Evolutionary conservation across 2,888 invertebrate genomes (phyloP), one percentile per base, ranked within the genome.

Genomic region (Ditula angustiorana): DNA sequence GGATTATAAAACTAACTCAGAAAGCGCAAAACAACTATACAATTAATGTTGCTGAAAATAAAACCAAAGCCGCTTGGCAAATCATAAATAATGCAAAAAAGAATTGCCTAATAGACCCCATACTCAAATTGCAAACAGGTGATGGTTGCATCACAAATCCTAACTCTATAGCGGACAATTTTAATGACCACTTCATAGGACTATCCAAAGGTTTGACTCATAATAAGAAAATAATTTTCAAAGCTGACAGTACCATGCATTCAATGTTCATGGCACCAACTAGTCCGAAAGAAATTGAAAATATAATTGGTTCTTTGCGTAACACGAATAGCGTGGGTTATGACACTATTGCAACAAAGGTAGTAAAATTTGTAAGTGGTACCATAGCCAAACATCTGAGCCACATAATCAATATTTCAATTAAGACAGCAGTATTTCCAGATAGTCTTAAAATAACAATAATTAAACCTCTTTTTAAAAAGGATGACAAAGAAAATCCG

Each of bases 331-430:
- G 49, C 13, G 16, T 16, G 16, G 49, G 49, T 13, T 28, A 28
- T 28, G 49, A 49, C 8, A 28, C 8, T 8, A 28, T 49, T 24
- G 2, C 1, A 5, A 49, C 49, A 2, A n/a, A n/a, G 13, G 16
- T 49, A n/a, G 1, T 49, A 8, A 49, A 49, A 28, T 16, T 13
- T 26, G 1, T 52, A 11, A 35, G 21, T 28, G 19, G 10, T 66
- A 7, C 28, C 28, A 59, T 68, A n/a, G 4, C 46, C 5, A 33
- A 47, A 8, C 2, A 41, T 2, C 10, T 68, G 0, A 60, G 57
- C 23, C 8, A 63, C 28, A 56, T 68, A 11, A 49, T 66, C 5
- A 68, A 68, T 28, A n/a, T 59, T 0, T 58, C 64, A 50, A 61
- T 68, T 1, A 10, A 66, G 10, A 1, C 24, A 2, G 68, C 66